Evolutionary conservation across 2,888 invertebrate species (phyloP).

Genomic region (Stenodera caucasica): DNA sequence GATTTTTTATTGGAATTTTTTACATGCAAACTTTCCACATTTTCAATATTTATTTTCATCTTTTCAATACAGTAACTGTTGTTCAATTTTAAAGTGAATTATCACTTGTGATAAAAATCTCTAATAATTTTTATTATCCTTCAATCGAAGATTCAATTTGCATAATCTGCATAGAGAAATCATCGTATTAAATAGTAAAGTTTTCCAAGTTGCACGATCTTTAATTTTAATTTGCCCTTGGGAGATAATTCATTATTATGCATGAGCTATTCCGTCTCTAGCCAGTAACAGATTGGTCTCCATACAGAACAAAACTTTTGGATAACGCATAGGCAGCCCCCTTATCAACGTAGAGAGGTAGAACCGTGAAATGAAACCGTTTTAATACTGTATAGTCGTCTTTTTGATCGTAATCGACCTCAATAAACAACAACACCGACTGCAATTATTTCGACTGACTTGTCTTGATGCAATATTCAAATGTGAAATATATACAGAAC

Average conservation of each 20-base stretch:
- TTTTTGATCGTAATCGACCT: slow-evolving; percentile 28
- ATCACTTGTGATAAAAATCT: too few relatives aligned
- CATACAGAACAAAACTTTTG: slow-evolving; percentile 55
- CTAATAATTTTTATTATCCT: too few relatives aligned
- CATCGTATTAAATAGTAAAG: slow-evolving; percentile 58
- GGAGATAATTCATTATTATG: slow-evolving; percentile 59
- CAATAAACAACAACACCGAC: slow-evolving; percentile 32
- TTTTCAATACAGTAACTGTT: slow-evolving; percentile 1
- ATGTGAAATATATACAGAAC: slow-evolving; percentile 16
- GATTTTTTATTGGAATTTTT: slow-evolving; percentile 1
- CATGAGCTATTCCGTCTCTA: slow-evolving; percentile 54
- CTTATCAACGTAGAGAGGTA: slow-evolving; percentile 32
- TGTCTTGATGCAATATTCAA: slow-evolving; percentile 32
- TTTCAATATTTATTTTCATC: background rate
- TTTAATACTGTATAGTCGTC: slow-evolving; percentile 2
- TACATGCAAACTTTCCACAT: background rate
- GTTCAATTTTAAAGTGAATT: background rate
- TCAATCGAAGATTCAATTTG: slow-evolving; percentile 8
- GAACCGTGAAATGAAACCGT: slow-evolving; percentile 48
- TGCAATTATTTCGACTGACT: slow-evolving; percentile 30
- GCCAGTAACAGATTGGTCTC: slow-evolving; percentile 54
- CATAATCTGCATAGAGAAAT: slow-evolving; percentile 56
- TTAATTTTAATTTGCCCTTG: slow-evolving; percentile 58
- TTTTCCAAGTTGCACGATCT: slow-evolving; percentile 57
- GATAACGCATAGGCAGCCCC: slow-evolving; percentile 46